Evolutionary conservation across 2,797 vertebrate genomes (phyloP), one percentile per base, ranked within the genome.

Genomic region (Sebastes matsubarae): DNA sequence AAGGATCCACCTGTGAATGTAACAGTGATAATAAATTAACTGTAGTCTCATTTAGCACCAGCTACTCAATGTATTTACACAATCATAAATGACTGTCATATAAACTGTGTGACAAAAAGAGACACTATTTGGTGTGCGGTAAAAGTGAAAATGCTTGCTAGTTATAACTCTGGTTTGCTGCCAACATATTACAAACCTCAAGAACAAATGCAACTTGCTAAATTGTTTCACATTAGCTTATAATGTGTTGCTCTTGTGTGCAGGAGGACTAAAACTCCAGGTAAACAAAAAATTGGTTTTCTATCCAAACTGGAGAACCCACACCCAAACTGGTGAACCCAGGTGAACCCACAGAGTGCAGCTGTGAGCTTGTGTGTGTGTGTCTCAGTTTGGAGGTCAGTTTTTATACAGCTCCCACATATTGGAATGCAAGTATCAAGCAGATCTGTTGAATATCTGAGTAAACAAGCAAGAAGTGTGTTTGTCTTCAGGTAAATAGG

Each of bases 1-100:
- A 18, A 92, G 58, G 50, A 90, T 87, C 87, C 91, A 93, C 83
- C 94, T 95, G 90, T 38, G 59, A 80, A 89, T 30, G 10, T 1
- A 78, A 81, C 9, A 82, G 29, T 4, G 4, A 5, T 9, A 13
- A 58, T 13, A 22, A 10, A 72, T 58, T 38, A 46, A 18, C n/a
- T 27, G 5, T 7, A 10, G 59, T 68, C 12, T 59, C 20, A 64
- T 75, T 70, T 30, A 73, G 22, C 34, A 1, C 8, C 27, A 64
- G 36, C 20, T 13, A 27, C 1, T 50, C 2, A 3, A 27, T 9
- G 2, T 1, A 32, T 72, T 77, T 13, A 60, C 24, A 57, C 12
- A 20, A 34, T 5, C 25, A 13, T 54, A 42, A 74, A 46, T 46
- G 34, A 52, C 20, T 10, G 18, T 55, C 9, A 29, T 18, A 27